phyloP scores from a whole-genome alignment of 2,797 vertebrate species.

The Mormyrops boulengeri region DNA sequence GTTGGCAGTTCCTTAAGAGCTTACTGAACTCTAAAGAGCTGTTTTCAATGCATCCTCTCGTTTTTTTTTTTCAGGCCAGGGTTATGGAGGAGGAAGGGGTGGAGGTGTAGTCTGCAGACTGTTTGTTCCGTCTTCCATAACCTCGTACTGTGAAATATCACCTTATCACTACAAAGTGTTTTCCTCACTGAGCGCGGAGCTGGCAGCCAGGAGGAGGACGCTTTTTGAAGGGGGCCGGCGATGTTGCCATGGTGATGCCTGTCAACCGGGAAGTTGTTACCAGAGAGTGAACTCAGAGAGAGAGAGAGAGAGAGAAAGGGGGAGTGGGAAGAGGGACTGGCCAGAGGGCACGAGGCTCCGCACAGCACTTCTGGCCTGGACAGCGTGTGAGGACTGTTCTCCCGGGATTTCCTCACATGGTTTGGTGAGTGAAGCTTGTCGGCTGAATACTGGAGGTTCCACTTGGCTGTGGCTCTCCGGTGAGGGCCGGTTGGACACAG shows the following conservation, averaged over 20 bases:
- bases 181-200: slow-evolving; percentile 43
- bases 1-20: slow-evolving; percentile 39
- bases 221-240: slow-evolving; percentile 47
- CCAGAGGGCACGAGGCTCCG: slow-evolving; percentile 24
- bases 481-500: neutral
- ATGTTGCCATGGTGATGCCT: slow-evolving; percentile 58
- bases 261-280: slow-evolving; percentile 63
- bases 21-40: neutral
- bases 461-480: neutral
- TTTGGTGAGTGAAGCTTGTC: slow-evolving; percentile 44
- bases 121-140: slow-evolving; percentile 56
- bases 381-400: slow-evolving; percentile 26
- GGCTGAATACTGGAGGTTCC: neutral
- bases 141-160: slow-evolving; percentile 62
- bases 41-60: neutral
- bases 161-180: slow-evolving; percentile 62
- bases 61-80: slow-evolving; percentile 1
- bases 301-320: slow-evolving; percentile 31
- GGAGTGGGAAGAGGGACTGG: slow-evolving; percentile 12
- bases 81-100: slow-evolving; percentile 28
- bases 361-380: slow-evolving; percentile 14
- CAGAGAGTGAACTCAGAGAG: slow-evolving; percentile 44
- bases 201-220: slow-evolving; percentile 46
- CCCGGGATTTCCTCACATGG: slow-evolving; percentile 28
- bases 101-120: slow-evolving; percentile 52